phyloP scores from a whole-genome alignment of 2,797 vertebrate genomes.

The Anas capensis region DNA sequence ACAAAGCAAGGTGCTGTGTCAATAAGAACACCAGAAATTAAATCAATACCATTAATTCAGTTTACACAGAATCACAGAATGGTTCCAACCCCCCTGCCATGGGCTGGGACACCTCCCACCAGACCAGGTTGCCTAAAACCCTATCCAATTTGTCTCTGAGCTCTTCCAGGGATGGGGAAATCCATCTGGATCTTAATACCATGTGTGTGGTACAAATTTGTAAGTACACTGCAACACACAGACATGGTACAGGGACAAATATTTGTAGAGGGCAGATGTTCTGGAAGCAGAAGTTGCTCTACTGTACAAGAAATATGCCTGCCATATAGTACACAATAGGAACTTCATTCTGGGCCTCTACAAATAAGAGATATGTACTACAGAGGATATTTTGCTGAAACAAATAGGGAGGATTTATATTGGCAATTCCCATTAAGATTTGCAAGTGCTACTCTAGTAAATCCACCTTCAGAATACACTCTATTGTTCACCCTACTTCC shows the following conservation, averaged over 20 bases:
- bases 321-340: not conserved
- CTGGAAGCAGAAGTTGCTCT: conserved; percentile 6
- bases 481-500: not conserved
- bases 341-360: conserved; percentile 30
- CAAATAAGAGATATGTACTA: conserved; percentile 1
- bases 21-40: not conserved
- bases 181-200: not conserved
- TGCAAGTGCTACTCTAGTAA: not conserved
- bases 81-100: not conserved
- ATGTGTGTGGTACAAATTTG: not conserved
- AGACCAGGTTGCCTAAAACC: not conserved
- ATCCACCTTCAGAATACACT: not conserved
- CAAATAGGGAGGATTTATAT: not conserved
- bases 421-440: not conserved
- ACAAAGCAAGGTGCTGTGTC: not conserved
- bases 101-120: not conserved
- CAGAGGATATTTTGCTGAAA: not conserved
- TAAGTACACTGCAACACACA: not conserved
- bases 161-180: not conserved
- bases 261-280: not conserved
- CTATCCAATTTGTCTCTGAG: not conserved
- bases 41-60: not conserved
- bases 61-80: not conserved
- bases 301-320: conserved; percentile 28
- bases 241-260: not conserved